Base-by-base conservation (phyloP, 2,888 invertebrate species). In the Ormyrus rosae region DNA sequence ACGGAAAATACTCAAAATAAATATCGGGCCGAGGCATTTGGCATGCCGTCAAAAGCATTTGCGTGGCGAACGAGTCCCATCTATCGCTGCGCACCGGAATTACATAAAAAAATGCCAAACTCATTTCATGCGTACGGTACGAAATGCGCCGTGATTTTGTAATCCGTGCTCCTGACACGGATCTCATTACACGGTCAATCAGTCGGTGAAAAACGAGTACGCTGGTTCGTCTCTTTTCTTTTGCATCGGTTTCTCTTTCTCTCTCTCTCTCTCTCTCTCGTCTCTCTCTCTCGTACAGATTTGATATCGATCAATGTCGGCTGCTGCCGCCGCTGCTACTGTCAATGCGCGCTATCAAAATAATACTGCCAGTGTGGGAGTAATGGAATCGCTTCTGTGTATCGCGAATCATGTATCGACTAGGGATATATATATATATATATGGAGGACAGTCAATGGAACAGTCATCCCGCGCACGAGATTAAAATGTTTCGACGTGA, bases 141-240 rank as follows among this genome's bases (percentile, higher is more conserved):
- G 60, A 60, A 34, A 60, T 6, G 53, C 5, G 9, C 7, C 9
- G 51, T 51, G n/a, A 55, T 56, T 63, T 48, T 11, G 48, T 50
- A 67, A 11, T 45, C 6, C 8, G 48, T 64, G 73, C 48, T 73
- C 46, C 50, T 67, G 58, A 74, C 56, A 45, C 46, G 19, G 7
- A 60, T 51, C 51, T 75, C 51, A 60, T 75, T 75, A 60, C 67
- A 60, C 51, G 67, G 58, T 68, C 67, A 19, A 60, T 51, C 34
- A 13, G 13, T 1, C 56, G 0, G n/a, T 6, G 34, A 67, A 67
- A n/a, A 73, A 19, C 53, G 13, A 46, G 46, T 11, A 34, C 55
- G 11, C 53, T 53, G 34, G 34, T 34, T 34, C 4, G 4, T 34
- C 34, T 34, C 34, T 34, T 34, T 34, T 34, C 34, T 34, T 34